Evolutionary conservation across 1,140 invertebrate genomes (phyloP).

Genomic region (Parapsyche elsis): DNA sequence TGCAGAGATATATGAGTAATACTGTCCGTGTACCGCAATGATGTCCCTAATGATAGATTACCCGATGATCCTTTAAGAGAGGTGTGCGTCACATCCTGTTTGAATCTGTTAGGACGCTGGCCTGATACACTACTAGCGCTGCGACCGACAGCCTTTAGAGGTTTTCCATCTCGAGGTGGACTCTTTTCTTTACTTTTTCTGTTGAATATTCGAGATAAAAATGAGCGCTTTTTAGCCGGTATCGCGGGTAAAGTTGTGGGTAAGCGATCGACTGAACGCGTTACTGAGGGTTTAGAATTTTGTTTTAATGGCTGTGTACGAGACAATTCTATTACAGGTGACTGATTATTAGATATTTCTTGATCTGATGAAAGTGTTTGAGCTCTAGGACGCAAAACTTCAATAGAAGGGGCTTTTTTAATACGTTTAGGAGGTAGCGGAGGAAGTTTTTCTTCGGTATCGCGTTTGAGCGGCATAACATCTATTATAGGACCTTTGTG

Average conservation of each 20-base stretch:
- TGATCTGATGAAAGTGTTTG: conserved; percentile 60
- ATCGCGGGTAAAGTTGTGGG: conserved; percentile 60
- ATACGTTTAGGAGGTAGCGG: conserved; percentile 83
- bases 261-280: conserved; percentile 56
- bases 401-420: conserved; percentile 70
- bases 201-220: conserved; percentile 64
- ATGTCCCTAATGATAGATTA: conserved; percentile 57
- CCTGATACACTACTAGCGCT: conserved; percentile 71
- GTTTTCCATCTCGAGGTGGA: conserved; percentile 60
- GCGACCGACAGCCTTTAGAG: conserved; percentile 65
- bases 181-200: conserved; percentile 61
- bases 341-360: conserved; percentile 59
- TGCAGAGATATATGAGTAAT: conserved; percentile 73
- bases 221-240: conserved; percentile 63
- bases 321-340: conserved; percentile 57
- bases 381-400: conserved; percentile 58
- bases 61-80: conserved; percentile 64
- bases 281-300: conserved; percentile 35
- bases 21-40: conserved; percentile 64
- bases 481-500: conserved; percentile 66
- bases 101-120: conserved; percentile 64
- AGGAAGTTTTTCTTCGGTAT: conserved; percentile 72
- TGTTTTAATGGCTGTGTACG: conserved; percentile 23
- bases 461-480: conserved; percentile 66
- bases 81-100: conserved; percentile 61